Evolutionary conservation across 2,113 vertebrate genomes (phyloP).

Genomic region (Steatornis caripensis): DNA sequence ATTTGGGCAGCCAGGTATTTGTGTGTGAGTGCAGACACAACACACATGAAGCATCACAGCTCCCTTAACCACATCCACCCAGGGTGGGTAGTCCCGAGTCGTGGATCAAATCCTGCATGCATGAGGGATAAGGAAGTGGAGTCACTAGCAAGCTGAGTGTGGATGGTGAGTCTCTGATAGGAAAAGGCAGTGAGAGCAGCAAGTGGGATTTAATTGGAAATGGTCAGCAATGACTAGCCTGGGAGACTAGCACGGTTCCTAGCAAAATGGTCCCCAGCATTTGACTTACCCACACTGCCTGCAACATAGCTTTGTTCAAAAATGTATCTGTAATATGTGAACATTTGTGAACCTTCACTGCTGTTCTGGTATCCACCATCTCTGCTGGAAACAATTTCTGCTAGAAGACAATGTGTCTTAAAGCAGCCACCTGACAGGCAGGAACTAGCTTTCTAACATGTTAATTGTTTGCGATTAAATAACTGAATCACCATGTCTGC

Average conservation of each 20-base stretch:
- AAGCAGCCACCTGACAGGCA: neutral
- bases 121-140: neutral
- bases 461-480: neutral
- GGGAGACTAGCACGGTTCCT: neutral
- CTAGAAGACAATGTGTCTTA: neutral
- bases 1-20: neutral
- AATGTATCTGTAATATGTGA: neutral
- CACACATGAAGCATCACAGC: neutral
- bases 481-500: neutral
- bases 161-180: neutral
- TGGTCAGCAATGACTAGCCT: neutral
- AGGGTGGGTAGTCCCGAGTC: neutral
- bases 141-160: neutral
- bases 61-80: neutral
- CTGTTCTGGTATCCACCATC: neutral
- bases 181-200: neutral
- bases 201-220: neutral
- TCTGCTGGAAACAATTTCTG: neutral
- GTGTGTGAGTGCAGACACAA: rapidly evolving
- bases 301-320: neutral
- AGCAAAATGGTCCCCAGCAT: no score
- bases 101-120: rapidly evolving
- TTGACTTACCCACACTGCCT: neutral
- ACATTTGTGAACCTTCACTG: neutral
- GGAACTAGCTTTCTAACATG: neutral